A percentile compares a stretch with the other conserved stretches of the same genome.
These are phyloP conservation scores for Helogale parvula DNA, from an alignment of 2,113 vertebrate genomes.

Conservation along the genomic window DNA sequence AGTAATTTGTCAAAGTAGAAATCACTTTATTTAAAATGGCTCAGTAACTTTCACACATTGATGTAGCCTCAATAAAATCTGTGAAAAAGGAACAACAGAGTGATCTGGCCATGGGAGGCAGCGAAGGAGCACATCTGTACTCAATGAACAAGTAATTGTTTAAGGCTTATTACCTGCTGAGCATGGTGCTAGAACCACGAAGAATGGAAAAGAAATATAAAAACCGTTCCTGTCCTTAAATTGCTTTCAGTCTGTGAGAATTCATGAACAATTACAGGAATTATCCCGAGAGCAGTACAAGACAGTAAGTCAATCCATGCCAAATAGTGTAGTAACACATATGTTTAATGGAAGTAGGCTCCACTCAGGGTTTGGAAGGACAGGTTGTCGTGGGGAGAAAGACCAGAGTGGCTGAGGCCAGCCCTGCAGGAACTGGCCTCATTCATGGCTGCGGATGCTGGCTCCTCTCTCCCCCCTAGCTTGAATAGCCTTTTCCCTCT, in stretches of 20 bases:
- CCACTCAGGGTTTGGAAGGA: neutral
- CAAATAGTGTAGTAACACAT: neutral
- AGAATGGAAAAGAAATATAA: neutral
- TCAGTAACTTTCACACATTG: constrained; percentile 68
- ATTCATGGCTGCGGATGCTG: neutral
- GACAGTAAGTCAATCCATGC: neutral
- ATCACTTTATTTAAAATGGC: constrained; percentile 61
- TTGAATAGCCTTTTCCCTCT: neutral
- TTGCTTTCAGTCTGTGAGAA: constrained; percentile 46
- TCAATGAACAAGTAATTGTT: constrained; percentile 68
- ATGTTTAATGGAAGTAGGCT: neutral
- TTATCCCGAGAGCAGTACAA: neutral
- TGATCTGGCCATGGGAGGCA: neutral
- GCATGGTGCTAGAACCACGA: constrained; percentile 1
- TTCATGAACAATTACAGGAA: neutral
- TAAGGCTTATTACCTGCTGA: constrained; percentile 68
- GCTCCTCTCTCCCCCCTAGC: neutral
- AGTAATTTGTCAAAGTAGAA: constrained; percentile 60
- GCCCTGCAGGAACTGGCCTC: neutral
- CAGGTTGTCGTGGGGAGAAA: neutral
- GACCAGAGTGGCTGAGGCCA: neutral
- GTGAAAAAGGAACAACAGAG: constrained; percentile 55
- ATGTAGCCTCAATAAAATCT: constrained; percentile 60
- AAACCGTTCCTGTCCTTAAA: constrained; percentile 54
- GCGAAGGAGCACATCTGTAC: constrained; percentile 64